A percentile compares a stretch with the other conserved stretches of the same genome.
Conservation (phyloP, 1,140 invertebrate species). For the Coenobita brevimanus region DNA sequence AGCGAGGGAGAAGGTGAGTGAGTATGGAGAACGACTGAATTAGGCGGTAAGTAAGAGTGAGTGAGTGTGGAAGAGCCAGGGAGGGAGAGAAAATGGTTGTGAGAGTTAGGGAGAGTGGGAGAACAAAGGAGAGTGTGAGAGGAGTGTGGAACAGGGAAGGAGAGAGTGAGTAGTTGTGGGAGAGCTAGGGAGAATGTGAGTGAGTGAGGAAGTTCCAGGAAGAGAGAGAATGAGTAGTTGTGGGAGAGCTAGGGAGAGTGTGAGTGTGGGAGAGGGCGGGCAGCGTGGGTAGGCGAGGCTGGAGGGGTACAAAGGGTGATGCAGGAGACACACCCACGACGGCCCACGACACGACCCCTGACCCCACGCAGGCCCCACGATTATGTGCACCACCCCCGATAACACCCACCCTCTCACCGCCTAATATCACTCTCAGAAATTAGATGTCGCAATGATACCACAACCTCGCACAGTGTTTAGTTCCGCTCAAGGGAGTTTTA, state of each 20-base stretch:
- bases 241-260: too few relatives aligned
- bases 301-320: background rate
- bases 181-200: background rate
- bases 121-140: background rate
- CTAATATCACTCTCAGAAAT: too few relatives aligned
- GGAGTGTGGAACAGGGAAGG: background rate
- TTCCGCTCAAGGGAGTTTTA: too few relatives aligned
- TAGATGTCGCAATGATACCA: too few relatives aligned
- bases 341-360: slow-evolving; percentile 25
- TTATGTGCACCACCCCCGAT: slow-evolving; percentile 22
- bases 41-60: background rate
- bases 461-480: too few relatives aligned
- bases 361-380: slow-evolving; percentile 18
- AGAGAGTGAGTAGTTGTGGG: too few relatives aligned
- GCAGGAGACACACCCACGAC: slow-evolving; percentile 25
- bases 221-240: too few relatives aligned
- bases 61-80: background rate
- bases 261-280: background rate
- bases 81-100: too few relatives aligned
- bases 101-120: background rate
- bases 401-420: background rate
- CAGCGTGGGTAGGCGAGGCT: background rate
- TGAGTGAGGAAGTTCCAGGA: background rate
- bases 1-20: background rate
- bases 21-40: background rate